phyloP scores from a whole-genome alignment of 2,113 vertebrate species.

The Callipepla squamata region DNA sequence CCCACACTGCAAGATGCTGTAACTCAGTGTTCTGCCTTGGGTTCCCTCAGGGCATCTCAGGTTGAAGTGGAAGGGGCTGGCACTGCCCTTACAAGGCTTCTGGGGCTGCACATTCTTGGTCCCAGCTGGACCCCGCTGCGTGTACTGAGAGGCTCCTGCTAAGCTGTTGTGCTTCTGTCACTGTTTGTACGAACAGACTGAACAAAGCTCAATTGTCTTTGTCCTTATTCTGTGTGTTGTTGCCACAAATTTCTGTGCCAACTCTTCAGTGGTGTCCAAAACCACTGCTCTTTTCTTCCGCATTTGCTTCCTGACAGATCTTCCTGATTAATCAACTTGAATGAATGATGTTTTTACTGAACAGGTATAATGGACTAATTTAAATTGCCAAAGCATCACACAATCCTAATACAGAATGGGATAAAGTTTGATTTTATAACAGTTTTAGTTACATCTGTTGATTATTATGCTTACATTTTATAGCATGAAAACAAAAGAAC shows the following conservation, averaged over 20 bases:
- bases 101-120: not conserved
- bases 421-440: not conserved
- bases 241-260: conserved; percentile 21
- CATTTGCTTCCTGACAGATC: conserved; percentile 25
- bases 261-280: not conserved
- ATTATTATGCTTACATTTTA: not conserved
- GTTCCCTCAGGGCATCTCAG: not conserved
- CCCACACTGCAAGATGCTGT: not conserved
- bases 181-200: not conserved
- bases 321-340: conserved; percentile 8
- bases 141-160: not conserved
- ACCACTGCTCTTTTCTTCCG: conserved; percentile 13
- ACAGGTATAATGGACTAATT: not conserved
- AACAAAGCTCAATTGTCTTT: conserved; percentile 2
- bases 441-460: not conserved
- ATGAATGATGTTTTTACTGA: not conserved
- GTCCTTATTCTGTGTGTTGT: not conserved
- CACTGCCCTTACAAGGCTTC: not conserved
- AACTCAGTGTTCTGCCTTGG: not conserved
- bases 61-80: not conserved
- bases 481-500: not conserved
- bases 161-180: not conserved
- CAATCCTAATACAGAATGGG: not conserved
- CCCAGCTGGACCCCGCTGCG: not conserved
- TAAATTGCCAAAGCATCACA: not conserved